phyloP scores from a whole-genome alignment of 2,888 invertebrate species.

The Caenorhabditis sinica region DNA sequence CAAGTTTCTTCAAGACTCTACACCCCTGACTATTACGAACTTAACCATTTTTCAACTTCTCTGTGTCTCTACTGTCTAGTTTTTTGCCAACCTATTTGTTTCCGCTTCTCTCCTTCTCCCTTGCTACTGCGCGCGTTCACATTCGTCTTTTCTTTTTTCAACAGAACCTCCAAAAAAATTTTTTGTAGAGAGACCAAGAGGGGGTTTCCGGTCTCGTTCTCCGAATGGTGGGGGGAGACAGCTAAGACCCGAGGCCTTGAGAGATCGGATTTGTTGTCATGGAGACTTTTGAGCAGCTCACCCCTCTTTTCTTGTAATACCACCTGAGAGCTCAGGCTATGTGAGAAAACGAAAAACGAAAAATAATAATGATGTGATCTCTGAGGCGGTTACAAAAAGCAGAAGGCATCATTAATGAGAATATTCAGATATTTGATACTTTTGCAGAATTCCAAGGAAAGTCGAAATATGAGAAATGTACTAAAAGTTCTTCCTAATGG shows the following conservation, averaged over 20 bases:
- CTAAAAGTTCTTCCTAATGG: constrained; percentile 1
- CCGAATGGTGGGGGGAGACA: not conserved
- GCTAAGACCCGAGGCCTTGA: not conserved
- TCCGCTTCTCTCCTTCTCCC: constrained; percentile 7
- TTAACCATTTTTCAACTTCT: too few relatives aligned
- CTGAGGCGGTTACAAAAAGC: not conserved
- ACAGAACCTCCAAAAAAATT: too few relatives aligned
- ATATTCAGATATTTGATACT: constrained; percentile 10
- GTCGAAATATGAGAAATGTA: constrained; percentile 13
- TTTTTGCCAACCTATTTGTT: not conserved
- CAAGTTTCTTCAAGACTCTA: not conserved
- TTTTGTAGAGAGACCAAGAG: too few relatives aligned
- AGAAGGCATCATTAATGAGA: not conserved
- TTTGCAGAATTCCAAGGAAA: not conserved
- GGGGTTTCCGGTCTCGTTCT: constrained; percentile 42
- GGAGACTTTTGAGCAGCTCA: constrained; percentile 16
- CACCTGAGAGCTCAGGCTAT: too few relatives aligned
- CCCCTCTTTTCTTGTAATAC: not conserved
- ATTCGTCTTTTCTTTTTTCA: not conserved
- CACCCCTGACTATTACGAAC: not conserved
- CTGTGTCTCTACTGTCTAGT: too few relatives aligned
- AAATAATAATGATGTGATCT: not conserved
- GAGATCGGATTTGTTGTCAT: constrained; percentile 53
- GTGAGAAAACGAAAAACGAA: not conserved
- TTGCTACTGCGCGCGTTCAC: constrained; percentile 47